Percentiles rank a stretch among this genome's conserved stretches.
Conservation (phyloP, 2,797 vertebrate species). For the Phalloptychus januarius region DNA sequence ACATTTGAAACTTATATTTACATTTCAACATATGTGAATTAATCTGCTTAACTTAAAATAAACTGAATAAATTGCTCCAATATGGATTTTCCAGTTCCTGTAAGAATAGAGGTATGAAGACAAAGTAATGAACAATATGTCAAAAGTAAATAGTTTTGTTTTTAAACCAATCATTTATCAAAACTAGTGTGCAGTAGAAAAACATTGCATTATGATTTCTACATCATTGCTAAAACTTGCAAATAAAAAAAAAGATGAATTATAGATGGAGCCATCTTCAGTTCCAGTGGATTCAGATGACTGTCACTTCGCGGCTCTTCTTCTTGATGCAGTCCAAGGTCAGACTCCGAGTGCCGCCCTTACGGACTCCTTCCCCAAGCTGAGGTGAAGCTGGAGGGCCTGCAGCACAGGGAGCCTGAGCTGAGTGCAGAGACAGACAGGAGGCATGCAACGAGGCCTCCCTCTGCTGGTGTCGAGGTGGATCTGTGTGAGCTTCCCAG, state of each 20-base stretch:
- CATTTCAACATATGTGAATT: neutral
- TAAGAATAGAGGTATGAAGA: neutral
- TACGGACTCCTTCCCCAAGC: slow-evolving; percentile 74
- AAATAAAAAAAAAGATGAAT: slow-evolving; percentile 26
- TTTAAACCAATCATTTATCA: neutral
- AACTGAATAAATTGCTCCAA: neutral
- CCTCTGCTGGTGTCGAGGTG: slow-evolving; percentile 76
- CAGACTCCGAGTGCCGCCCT: slow-evolving; percentile 74
- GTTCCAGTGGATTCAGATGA: slow-evolving; percentile 69
- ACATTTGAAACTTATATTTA: neutral
- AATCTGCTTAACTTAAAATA: neutral
- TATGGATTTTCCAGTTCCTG: neutral
- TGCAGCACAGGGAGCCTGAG: slow-evolving; percentile 21
- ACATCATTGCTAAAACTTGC: neutral
- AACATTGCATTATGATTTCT: neutral
- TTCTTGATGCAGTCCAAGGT: slow-evolving; percentile 85
- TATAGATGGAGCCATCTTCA: neutral
- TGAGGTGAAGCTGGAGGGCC: slow-evolving; percentile 58
- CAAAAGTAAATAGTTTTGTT: neutral
- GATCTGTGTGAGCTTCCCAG: slow-evolving; percentile 41
- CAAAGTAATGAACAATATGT: neutral
- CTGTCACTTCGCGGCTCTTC: slow-evolving; percentile 85
- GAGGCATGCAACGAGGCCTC: slow-evolving; percentile 67
- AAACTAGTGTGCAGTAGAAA: neutral
- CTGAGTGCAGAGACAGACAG: slow-evolving; percentile 56